phyloP scores from a whole-genome alignment of 2,888 invertebrate species.

The Lepeophtheirus nordmannii region DNA sequence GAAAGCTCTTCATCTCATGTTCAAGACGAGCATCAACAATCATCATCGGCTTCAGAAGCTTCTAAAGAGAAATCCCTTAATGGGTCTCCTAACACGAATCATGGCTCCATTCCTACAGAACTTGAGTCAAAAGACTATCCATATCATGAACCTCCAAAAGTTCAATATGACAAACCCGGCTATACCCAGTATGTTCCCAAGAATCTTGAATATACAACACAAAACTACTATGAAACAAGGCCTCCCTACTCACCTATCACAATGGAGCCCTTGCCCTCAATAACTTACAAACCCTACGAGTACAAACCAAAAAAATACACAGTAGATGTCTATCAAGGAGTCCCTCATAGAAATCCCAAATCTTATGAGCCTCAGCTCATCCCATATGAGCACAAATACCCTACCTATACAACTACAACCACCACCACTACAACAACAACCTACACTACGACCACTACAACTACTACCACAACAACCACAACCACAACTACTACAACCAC shows the following conservation, averaged over 20 bases:
- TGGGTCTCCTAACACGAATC: too few relatives aligned
- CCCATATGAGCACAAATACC: background rate
- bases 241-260: background rate
- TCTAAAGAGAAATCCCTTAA: too few relatives aligned
- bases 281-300: background rate
- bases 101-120: background rate
- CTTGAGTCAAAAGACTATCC: background rate
- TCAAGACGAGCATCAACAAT: too few relatives aligned
- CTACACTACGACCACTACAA: background rate
- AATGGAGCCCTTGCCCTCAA: background rate
- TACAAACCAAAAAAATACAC: background rate
- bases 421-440: background rate
- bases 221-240: background rate
- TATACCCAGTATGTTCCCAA: background rate
- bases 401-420: background rate
- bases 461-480: slow-evolving; percentile 1
- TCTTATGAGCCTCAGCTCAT: background rate
- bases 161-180: background rate
- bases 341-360: background rate
- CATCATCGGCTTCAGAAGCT: too few relatives aligned
- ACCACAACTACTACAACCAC: background rate
- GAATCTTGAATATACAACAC: background rate
- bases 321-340: background rate
- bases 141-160: background rate
- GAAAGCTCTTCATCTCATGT: too few relatives aligned